Evolutionary conservation across 2,113 vertebrate genomes (phyloP), one percentile per base, ranked within the genome.

Genomic region (Pica pica): DNA sequence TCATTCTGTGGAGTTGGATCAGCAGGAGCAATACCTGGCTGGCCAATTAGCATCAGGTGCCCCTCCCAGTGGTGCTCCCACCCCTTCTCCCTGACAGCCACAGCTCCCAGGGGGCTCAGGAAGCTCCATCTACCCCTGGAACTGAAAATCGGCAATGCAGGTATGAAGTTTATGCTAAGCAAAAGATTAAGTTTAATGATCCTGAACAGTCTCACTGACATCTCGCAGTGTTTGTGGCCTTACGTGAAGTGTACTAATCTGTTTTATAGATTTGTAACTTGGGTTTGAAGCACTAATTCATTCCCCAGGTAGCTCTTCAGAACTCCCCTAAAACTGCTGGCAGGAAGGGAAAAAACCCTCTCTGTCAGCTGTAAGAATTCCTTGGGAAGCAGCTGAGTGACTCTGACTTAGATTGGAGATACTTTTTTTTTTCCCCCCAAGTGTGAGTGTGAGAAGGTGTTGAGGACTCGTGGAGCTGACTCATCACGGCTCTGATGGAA

Each of bases 231-330:
- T 93, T 95, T 83, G 95, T 93, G 95, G 97, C 96, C 96, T 97
- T 96, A 88, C 1, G 81, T 91, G 94, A 60, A 94, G 91, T 95
- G 76, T 53, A 68, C 94, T 97, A 94, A 97, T 93, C 95, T 96
- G 93, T 93, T 97, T 96, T 96, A 92, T 96, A 93, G 95, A 95
- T 95, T 95, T 93, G 77, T 81, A 91, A 93, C 95, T 96, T 57
- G 81, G 85, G 75, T 94, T 94, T 87, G 93, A 78, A 95, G 93
- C 95, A 85, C 96, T 96, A 94, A 94, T 96, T 95, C 93, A 41
- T 79, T 92, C 83, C 90, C 93, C 88, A 70, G 91, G 49, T 56
- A 86, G 70, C 70, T 89, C 85, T 79, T 93, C 53, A 75, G 91
- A 94, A 86, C 75, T 86, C 87, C 71, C 69, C 81, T 77, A 46